These are phyloP conservation scores for roundworm (Caenorhabditis elegans) DNA, from an alignment of 1,140 invertebrate species.

Conservation along the genomic window DNA sequence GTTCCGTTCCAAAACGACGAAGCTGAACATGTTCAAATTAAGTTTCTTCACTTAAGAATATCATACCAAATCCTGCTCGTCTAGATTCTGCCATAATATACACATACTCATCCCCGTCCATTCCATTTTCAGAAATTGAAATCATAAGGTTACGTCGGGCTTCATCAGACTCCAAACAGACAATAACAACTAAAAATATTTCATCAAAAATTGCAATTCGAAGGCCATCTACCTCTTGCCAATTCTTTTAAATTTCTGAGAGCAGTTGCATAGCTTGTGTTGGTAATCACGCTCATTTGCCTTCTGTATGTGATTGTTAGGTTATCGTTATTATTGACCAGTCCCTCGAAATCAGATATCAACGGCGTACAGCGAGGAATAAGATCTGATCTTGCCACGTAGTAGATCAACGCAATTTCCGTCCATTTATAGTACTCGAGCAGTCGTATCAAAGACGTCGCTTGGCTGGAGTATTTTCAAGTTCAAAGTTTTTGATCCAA, in stretches of 20 bases:
- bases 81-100: conserved; percentile 38
- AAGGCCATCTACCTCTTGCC: neutral
- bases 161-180: conserved; percentile 43
- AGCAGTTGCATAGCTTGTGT: conserved; percentile 11
- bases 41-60: no score
- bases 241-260: conserved; percentile 41
- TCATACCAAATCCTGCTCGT: conserved; percentile 9
- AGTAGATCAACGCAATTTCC: conserved; percentile 45
- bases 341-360: conserved; percentile 40
- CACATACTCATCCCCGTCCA: conserved; percentile 47
- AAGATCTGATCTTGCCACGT: conserved; percentile 32
- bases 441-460: conserved; percentile 39
- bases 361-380: conserved; percentile 41
- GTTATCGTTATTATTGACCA: conserved; percentile 29
- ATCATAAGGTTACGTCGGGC: conserved; percentile 48
- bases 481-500: neutral
- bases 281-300: conserved; percentile 34
- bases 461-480: conserved; percentile 28
- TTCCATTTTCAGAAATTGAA: conserved; percentile 38
- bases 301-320: conserved; percentile 10
- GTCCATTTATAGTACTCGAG: conserved; percentile 43
- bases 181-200: conserved; percentile 40
- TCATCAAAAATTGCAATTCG: no score
- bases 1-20: neutral
- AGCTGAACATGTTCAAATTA: neutral